phyloP scores from a whole-genome alignment of 1,140 invertebrate genomes.

The Stegodyphus dumicola region DNA sequence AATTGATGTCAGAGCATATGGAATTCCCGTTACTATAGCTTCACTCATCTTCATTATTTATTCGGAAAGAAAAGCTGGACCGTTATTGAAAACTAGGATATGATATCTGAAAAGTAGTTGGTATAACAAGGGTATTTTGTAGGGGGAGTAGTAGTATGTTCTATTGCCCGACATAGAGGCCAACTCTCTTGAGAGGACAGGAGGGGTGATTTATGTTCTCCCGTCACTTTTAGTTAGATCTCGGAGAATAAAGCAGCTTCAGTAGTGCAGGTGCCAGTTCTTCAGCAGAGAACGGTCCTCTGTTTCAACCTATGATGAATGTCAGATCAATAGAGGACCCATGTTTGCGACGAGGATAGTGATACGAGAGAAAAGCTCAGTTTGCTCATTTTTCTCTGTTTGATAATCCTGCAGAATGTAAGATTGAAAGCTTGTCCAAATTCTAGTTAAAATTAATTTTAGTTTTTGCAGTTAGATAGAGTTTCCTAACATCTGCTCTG shows the following conservation, averaged over 20 bases:
- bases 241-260: slow-evolving; percentile 52
- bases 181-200: slow-evolving; percentile 35
- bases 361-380: slow-evolving; percentile 22
- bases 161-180: slow-evolving; percentile 1
- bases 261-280: slow-evolving; percentile 45
- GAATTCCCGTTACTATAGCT: neutral
- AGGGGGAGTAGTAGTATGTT: slow-evolving; percentile 13
- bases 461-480: too few relatives aligned
- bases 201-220: slow-evolving; percentile 29
- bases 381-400: slow-evolving; percentile 32
- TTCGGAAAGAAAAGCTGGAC: neutral
- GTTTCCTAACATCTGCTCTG: too few relatives aligned
- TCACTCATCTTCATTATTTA: neutral
- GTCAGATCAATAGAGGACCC: slow-evolving; percentile 45
- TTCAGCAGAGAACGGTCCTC: slow-evolving; percentile 38
- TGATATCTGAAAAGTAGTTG: slow-evolving; percentile 40
- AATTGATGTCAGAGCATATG: neutral
- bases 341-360: slow-evolving; percentile 27
- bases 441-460: too few relatives aligned
- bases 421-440: neutral
- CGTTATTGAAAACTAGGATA: neutral
- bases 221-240: slow-evolving; percentile 56
- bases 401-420: slow-evolving; percentile 16
- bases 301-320: slow-evolving; percentile 53
- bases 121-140: slow-evolving; percentile 42